Conservation (phyloP, 2,113 vertebrate species). For the Colaptes auratus region DNA sequence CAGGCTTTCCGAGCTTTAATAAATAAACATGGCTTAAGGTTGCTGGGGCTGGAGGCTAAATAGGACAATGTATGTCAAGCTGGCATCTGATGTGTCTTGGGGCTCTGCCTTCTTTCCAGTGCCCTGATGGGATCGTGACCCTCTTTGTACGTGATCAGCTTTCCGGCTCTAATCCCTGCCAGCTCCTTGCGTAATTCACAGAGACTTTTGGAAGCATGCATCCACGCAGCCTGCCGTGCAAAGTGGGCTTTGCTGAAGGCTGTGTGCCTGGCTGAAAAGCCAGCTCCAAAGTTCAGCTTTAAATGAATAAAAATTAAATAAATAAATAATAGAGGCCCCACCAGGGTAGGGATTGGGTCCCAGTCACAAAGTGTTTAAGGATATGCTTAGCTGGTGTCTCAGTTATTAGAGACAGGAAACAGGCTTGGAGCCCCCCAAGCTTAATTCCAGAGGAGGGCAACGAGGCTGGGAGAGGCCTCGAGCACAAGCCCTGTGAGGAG, state of each 20-base stretch:
- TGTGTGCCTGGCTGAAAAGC: background rate
- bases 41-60: conserved; percentile 22
- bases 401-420: background rate
- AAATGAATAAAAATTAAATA: background rate
- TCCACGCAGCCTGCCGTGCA: background rate
- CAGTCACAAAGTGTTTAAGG: background rate
- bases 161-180: conserved; percentile 35
- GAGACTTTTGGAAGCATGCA: background rate
- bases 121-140: conserved; percentile 58
- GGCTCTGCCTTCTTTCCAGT: conserved; percentile 32
- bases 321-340: fast-evolving
- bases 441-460: background rate
- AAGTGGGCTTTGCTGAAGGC: background rate
- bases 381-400: background rate
- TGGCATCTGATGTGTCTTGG: background rate
- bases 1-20: too few relatives aligned
- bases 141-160: conserved; percentile 48
- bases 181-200: background rate
- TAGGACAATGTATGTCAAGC: background rate
- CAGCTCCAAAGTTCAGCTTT: background rate
- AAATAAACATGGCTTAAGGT: background rate
- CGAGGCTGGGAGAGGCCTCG: too few relatives aligned
- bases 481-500: too few relatives aligned
- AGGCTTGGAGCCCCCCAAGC: background rate
- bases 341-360: background rate